These are phyloP conservation scores for Oreohelix idahoensis DNA, from an alignment of 1,140 invertebrate species.

Conservation along the genomic window DNA sequence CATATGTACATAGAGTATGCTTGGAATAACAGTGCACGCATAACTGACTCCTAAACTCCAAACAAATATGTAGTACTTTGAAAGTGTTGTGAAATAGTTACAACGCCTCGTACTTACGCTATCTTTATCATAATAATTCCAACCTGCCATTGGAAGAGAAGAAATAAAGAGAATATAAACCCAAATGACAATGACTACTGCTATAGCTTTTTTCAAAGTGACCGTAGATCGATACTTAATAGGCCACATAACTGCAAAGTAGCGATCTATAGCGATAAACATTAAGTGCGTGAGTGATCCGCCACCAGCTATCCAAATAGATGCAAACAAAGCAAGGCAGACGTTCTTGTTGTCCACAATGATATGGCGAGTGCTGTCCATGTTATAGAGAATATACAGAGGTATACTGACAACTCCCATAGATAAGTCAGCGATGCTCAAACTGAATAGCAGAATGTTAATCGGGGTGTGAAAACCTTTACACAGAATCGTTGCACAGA, in stretches of 20 bases:
- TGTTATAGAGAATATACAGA: neutral
- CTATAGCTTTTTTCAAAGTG: neutral
- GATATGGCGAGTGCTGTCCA: neutral
- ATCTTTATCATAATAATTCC: neutral
- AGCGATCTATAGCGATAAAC: neutral
- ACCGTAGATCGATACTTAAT: neutral
- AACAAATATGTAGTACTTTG: neutral
- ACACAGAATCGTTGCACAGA: neutral
- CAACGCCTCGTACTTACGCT: neutral
- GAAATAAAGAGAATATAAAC: neutral
- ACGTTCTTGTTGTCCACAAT: neutral
- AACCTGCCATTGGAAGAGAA: neutral
- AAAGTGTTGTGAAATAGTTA: neutral
- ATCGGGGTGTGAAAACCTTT: neutral
- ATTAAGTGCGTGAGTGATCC: neutral
- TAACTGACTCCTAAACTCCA: neutral
- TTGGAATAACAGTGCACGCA: neutral
- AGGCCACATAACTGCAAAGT: neutral
- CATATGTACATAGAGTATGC: neutral
- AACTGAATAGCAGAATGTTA: neutral
- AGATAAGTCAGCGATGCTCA: neutral
- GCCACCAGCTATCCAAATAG: neutral
- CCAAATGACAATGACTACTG: neutral
- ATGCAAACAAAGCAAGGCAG: neutral
- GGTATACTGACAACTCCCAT: neutral